Conservation (phyloP, 2,113 vertebrate genomes). For the Otis tarda region DNA sequence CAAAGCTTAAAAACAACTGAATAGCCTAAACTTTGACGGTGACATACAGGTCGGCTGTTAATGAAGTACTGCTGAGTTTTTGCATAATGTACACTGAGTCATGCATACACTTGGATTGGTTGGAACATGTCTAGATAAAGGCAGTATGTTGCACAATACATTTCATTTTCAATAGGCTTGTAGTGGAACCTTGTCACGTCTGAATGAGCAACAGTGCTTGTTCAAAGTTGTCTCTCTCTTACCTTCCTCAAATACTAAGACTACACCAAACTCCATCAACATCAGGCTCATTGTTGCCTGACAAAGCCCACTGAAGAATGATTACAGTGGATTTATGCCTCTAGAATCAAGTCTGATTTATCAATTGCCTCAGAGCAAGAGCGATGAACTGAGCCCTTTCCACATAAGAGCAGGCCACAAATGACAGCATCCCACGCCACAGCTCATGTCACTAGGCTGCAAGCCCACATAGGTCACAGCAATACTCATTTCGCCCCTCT, state of each 20-base stretch:
- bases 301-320: background rate
- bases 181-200: background rate
- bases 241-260: background rate
- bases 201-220: background rate
- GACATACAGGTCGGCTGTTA: background rate
- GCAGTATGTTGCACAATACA: background rate
- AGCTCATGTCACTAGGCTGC: background rate
- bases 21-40: background rate
- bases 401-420: background rate
- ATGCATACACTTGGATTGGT: background rate
- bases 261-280: background rate
- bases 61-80: background rate
- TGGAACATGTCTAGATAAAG: background rate
- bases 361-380: background rate
- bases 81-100: background rate
- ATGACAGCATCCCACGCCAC: background rate
- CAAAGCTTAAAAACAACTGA: background rate
- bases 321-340: background rate
- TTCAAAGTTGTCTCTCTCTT: background rate
- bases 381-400: background rate
- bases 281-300: background rate
- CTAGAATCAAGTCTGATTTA: background rate
- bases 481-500: background rate
- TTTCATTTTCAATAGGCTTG: background rate
- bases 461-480: background rate